Evolutionary conservation across 2,113 vertebrate species (phyloP).

Genomic region (Dolichallabes microphthalmus): DNA sequence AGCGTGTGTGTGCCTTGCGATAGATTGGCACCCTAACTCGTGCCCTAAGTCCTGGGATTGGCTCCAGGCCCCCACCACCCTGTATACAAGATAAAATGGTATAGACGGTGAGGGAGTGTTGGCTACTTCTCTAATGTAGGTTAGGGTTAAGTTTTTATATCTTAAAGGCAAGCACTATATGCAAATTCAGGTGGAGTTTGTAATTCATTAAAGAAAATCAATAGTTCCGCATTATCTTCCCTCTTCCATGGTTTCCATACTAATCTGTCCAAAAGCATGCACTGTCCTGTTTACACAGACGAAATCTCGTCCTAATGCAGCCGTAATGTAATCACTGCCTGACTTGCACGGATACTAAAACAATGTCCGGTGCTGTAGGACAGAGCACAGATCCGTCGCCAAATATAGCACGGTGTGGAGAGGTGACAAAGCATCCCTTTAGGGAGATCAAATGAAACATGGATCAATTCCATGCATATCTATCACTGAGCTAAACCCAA

Average conservation of each 20-base stretch:
- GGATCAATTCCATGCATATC: neutral
- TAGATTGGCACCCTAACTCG: no score
- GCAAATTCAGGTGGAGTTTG: neutral
- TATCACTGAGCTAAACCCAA: conserved; percentile 22
- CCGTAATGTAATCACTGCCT: neutral
- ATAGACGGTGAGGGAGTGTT: no score
- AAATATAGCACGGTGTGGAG: conserved; percentile 18
- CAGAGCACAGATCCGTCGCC: conserved; percentile 43
- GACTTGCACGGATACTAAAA: neutral
- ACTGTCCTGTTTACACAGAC: neutral
- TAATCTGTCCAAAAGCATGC: neutral
- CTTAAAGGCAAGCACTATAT: neutral
- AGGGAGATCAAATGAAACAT: conserved; percentile 12
- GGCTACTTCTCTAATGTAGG: neutral
- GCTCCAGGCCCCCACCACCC: no score
- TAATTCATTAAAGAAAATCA: neutral
- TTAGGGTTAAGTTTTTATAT: conserved; percentile 1
- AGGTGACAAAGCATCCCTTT: conserved; percentile 36
- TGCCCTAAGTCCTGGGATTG: no score
- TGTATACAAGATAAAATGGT: no score
- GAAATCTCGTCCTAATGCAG: neutral
- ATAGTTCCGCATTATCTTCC: neutral
- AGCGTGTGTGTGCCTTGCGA: no score
- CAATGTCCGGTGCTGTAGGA: conserved; percentile 21
- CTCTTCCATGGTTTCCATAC: neutral